phyloP scores from a whole-genome alignment of 2,888 invertebrate species.

The Pollenia griseotomentosa region DNA sequence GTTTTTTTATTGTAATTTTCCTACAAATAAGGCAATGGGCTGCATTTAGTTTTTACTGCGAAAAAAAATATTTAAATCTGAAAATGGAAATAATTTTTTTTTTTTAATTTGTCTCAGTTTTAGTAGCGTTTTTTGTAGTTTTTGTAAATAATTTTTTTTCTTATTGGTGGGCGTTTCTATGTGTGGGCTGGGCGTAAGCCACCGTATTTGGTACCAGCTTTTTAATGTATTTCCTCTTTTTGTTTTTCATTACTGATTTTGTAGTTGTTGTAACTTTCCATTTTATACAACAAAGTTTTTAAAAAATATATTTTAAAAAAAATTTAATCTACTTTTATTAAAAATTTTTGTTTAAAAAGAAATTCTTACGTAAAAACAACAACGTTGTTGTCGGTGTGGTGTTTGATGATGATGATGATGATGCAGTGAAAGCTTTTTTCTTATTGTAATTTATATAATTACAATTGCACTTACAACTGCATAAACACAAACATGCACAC shows the following conservation, averaged over 20 bases:
- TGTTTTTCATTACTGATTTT: constrained; percentile 21
- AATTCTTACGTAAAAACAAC: constrained; percentile 46
- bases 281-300: constrained; percentile 32
- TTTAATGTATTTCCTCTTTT: constrained; percentile 37
- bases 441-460: constrained; percentile 2
- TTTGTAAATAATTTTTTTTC: neutral
- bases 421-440: constrained; percentile 45
- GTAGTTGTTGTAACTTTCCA: constrained; percentile 27
- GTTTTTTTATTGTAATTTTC: neutral
- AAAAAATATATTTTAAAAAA: neutral
- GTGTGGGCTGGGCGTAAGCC: constrained; percentile 61
- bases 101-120: constrained; percentile 14
- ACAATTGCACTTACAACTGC: neutral
- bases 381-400: neutral
- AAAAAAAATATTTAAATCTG: constrained; percentile 14
- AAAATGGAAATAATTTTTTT: constrained; percentile 27
- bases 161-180: constrained; percentile 63
- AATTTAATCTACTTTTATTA: neutral
- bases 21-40: constrained; percentile 66
- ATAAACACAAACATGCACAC: neutral
- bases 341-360: constrained; percentile 1
- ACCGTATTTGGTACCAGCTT: constrained; percentile 53
- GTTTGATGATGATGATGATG: constrained; percentile 47
- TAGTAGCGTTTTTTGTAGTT: neutral
- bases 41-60: constrained; percentile 11